phyloP scores from a whole-genome alignment of 2,888 invertebrate genomes.

The Agrotis exclamationis region DNA sequence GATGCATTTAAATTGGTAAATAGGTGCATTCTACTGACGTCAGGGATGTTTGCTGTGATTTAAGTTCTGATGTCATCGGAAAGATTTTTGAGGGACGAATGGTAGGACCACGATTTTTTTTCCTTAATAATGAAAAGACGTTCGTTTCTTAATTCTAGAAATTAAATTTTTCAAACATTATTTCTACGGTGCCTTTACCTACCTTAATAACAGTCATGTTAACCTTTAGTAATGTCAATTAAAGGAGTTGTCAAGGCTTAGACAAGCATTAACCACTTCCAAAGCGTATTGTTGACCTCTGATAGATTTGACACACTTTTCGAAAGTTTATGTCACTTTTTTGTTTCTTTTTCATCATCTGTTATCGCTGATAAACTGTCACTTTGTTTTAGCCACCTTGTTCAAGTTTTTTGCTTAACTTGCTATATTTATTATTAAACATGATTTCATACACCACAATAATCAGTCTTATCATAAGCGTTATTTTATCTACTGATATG shows the following conservation, averaged over 20 bases:
- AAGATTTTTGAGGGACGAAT: conserved; percentile 7
- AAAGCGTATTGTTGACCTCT: no score
- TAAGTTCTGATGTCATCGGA: conserved; percentile 22
- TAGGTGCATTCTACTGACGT: conserved; percentile 38
- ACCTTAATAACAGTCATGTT: background rate
- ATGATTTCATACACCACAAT: conserved; percentile 37
- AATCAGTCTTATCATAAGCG: conserved; percentile 28
- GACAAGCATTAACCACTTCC: no score
- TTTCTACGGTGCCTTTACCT: no score
- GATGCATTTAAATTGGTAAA: conserved; percentile 55
- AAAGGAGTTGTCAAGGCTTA: no score
- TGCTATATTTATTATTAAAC: conserved; percentile 22
- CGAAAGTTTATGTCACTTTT: no score
- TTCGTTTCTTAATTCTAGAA: background rate
- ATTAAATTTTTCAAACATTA: background rate
- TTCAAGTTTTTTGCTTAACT: no score
- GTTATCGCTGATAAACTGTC: no score
- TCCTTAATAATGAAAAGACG: background rate
- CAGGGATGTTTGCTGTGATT: conserved; percentile 16
- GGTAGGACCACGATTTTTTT: conserved; percentile 3
- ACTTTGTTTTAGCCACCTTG: no score
- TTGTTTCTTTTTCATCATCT: no score
- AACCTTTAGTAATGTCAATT: background rate
- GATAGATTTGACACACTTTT: no score
- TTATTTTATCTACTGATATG: conserved; percentile 46